Conservation (phyloP, 2,797 vertebrate species). For the Sebastes dallii region DNA sequence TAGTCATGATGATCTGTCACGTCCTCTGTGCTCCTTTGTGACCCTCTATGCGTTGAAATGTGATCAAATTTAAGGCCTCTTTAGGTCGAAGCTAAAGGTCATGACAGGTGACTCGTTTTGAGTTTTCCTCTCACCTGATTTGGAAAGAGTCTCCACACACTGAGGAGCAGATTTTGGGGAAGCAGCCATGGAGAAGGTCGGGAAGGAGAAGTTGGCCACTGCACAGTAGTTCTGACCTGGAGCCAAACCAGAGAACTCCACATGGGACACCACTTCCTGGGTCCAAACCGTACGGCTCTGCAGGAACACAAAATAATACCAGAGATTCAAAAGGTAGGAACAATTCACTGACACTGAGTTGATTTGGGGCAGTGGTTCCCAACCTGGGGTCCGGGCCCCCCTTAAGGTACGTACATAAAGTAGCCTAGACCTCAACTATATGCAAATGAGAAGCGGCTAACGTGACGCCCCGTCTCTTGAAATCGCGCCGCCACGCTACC, state of each 20-base stretch:
- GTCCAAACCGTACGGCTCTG: constrained; percentile 70
- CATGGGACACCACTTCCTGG: constrained; percentile 12
- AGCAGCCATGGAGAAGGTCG: constrained; percentile 62
- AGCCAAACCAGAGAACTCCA: constrained; percentile 61
- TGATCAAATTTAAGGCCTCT: neutral
- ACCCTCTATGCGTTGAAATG: neutral
- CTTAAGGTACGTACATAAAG: no score
- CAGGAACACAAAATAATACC: neutral
- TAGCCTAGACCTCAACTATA: no score
- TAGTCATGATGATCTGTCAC: neutral
- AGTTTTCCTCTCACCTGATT: constrained; percentile 30
- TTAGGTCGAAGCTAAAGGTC: neutral
- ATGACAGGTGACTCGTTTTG: neutral
- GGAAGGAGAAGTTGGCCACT: constrained; percentile 74
- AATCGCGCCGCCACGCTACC: no score
- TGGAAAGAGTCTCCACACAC: constrained; percentile 60
- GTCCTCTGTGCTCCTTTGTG: neutral
- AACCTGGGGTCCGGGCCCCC: no score
- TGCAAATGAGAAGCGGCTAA: no score
- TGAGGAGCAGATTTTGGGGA: constrained; percentile 54
- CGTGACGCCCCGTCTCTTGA: no score
- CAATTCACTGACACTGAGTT: neutral
- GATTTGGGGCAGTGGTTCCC: neutral
- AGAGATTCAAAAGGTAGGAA: neutral
- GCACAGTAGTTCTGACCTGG: constrained; percentile 74